Percentiles rank a stretch among this genome's conserved stretches.
phyloP scores from a whole-genome alignment of 2,888 invertebrate genomes.

The Hirtodrosophila cameraria region DNA sequence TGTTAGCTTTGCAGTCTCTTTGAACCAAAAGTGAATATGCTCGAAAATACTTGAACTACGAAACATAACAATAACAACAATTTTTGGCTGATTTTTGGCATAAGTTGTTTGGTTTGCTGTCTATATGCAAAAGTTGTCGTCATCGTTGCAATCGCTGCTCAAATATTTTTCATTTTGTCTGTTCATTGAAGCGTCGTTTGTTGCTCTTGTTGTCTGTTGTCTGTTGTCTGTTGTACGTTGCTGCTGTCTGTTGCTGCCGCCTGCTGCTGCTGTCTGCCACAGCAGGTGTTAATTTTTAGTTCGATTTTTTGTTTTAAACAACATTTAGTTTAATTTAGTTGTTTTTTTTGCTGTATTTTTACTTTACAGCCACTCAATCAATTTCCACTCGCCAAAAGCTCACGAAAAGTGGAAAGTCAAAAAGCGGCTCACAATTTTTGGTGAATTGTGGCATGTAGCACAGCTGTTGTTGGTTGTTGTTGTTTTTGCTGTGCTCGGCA shows the following conservation, averaged over 20 bases:
- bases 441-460: conserved; percentile 53
- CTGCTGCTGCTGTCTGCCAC: conserved; percentile 22
- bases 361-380: conserved; percentile 65
- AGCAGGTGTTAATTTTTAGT: conserved; percentile 73
- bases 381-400: conserved; percentile 52
- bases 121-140: conserved; percentile 55
- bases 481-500: conserved; percentile 61
- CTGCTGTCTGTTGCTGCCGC: no score
- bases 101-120: conserved; percentile 46
- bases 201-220: conserved; percentile 16
- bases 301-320: conserved; percentile 28
- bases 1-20: background rate
- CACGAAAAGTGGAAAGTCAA: conserved; percentile 78
- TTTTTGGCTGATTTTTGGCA: conserved; percentile 33
- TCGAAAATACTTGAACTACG: background rate
- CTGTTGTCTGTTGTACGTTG: conserved; percentile 1
- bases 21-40: conserved; percentile 14
- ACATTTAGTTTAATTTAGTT: conserved; percentile 22
- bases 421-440: conserved; percentile 45
- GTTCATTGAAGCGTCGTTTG: conserved; percentile 41
- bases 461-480: conserved; percentile 18
- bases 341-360: background rate
- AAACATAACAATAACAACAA: conserved; percentile 36
- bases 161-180: conserved; percentile 62
- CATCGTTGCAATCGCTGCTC: conserved; percentile 52